Percentiles rank a stretch among this genome's conserved stretches.
These are phyloP conservation scores for Hololepta plana DNA, from an alignment of 2,888 invertebrate genomes.

Conservation along the genomic window DNA sequence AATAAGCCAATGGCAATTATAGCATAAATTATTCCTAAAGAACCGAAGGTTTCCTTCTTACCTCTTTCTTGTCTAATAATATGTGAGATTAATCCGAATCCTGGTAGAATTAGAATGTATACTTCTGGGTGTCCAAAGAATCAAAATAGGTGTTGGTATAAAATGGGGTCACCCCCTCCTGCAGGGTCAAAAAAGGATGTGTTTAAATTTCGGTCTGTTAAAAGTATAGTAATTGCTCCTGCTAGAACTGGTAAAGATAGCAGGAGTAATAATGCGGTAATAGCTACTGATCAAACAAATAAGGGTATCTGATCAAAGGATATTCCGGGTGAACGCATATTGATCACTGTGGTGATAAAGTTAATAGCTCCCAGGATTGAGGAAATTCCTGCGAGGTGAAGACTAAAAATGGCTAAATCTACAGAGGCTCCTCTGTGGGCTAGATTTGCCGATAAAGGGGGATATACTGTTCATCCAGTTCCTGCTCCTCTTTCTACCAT, in stretches of 20 bases:
- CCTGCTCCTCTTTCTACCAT: constrained; percentile 52
- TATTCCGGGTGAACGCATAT: constrained; percentile 44
- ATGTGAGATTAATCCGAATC: constrained; percentile 67
- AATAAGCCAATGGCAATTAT: constrained; percentile 64
- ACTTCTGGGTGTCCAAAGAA: constrained; percentile 81
- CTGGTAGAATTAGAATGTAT: constrained; percentile 70
- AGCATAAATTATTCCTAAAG: constrained; percentile 65
- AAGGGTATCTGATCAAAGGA: constrained; percentile 45
- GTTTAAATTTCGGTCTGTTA: constrained; percentile 66
- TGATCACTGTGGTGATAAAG: constrained; percentile 60
- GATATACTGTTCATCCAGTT: constrained; percentile 65
- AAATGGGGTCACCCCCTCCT: constrained; percentile 63
- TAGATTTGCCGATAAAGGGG: constrained; percentile 43
- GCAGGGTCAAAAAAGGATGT: constrained; percentile 66
- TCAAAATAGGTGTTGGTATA: constrained; percentile 74
- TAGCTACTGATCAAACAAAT: constrained; percentile 55
- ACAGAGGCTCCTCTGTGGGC: constrained; percentile 49
- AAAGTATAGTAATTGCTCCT: constrained; percentile 60
- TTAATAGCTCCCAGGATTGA: constrained; percentile 63
- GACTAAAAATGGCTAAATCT: constrained; percentile 58
- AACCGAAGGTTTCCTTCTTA: constrained; percentile 57
- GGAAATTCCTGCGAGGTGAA: constrained; percentile 56
- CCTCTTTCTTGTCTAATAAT: constrained; percentile 57
- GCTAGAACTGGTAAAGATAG: constrained; percentile 59
- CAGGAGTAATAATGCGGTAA: constrained; percentile 45